Evolutionary conservation across 1,140 invertebrate species (phyloP), one percentile per base, ranked within the genome.

Genomic region (Drosophila aff.): DNA sequence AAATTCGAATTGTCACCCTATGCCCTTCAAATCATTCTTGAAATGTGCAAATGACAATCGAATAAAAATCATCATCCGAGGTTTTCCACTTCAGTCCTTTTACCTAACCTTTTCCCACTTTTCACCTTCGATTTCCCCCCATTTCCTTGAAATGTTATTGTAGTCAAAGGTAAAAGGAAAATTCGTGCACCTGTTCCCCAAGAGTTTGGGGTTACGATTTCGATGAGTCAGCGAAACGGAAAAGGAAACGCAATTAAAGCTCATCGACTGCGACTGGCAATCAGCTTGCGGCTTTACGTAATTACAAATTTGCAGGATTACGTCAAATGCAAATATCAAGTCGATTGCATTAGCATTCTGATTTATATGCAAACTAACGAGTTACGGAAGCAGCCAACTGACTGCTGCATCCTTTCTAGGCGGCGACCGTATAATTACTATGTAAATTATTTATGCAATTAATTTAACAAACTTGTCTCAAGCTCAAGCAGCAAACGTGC

Each of bases 401-500:
- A 55, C 18, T 43, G 44, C 31, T 21, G 18, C 36, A 43, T 53
- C 18, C 40, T 33, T 57, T n/a, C 18, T 38, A 28, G 36, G 15
- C 58, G 43, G 13, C 23, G 28, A 65, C 57, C 63, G 21, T 64
- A 63, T 86, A 87, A 86, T 86, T 82, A 69, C 66, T 82, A 86
- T 86, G 82, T 80, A 87, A 86, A 86, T 86, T 73, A 83, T 83
- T 87, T 80, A 86, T 79, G 79, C 76, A 82, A 87, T 82, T 82
- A 80, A 79, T 68, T 76, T 65, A 44, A 69, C 58, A 71, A 71
- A 44, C 28, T 60, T 23, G 9, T 26, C 50, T 33, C 55, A 18
- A 28, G 26, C 50, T 59, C n/a, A 58, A 38, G 53, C 58, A 40
- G 40, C 44, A 21, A 55, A 52, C 46, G 36, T 46, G 46, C 47